These are phyloP conservation scores for Acleris holmiana DNA, from an alignment of 2,888 invertebrate species.

Conservation along the genomic window DNA sequence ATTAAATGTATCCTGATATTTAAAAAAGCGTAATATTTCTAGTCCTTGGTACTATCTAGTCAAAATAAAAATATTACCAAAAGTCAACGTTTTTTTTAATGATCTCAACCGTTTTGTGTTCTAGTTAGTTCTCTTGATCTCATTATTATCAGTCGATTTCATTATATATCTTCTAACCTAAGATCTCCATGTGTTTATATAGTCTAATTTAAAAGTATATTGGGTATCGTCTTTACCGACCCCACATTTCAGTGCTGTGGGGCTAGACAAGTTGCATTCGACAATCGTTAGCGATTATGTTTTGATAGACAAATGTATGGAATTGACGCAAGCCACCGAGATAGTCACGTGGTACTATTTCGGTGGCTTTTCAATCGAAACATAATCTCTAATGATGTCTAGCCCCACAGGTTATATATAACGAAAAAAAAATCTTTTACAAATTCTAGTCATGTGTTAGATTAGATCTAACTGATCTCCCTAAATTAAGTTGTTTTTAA, in stretches of 20 bases:
- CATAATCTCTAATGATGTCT: no score
- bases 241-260: no score
- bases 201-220: background rate
- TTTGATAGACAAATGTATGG: no score
- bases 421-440: no score
- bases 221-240: no score
- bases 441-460: conserved; percentile 4
- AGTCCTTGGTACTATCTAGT: background rate
- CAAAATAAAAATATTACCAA: background rate
- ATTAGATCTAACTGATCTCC: background rate
- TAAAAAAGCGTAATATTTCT: background rate
- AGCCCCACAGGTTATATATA: no score
- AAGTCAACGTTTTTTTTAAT: no score
- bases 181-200: background rate
- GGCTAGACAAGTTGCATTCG: no score
- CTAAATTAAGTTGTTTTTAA: background rate
- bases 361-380: no score
- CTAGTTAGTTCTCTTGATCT: background rate
- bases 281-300: no score
- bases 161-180: background rate
- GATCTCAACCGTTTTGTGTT: background rate
- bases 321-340: no score
- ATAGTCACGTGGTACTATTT: no score
- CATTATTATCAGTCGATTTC: background rate
- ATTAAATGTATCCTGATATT: background rate